Base-by-base conservation (phyloP, 2,113 vertebrate genomes). In the Corydoras sp. region DNA sequence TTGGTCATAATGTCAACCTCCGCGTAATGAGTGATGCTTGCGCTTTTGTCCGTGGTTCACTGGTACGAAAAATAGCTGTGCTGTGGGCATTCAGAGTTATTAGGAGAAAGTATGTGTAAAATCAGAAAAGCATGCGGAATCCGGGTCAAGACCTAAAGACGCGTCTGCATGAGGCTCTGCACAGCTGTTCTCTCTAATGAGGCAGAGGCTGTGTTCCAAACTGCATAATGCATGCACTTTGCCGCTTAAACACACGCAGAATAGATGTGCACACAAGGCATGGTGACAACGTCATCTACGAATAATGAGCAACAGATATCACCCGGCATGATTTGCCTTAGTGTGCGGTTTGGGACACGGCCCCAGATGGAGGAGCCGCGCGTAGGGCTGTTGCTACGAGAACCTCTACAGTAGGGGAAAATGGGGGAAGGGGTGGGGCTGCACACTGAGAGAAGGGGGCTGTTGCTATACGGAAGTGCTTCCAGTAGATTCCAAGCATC, bases 391-490 rank as follows among this genome's bases (percentile, higher is more conserved):
- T 65, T 67, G 62, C 75, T 72, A 67, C 60, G 65, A 60, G 62
- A 30, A 67, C 43, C 18, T 49, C 55, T 13, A 59, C 49, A 56
- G 73, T 59, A 70, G 53, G 43, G 78, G 77, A 32, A 65, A 65
- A 71, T 59, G 35, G 18, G 61, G 58, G 59, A 65, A 56, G 32
- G 81, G 83, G 82, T 75, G 81, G 76, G 74, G 82, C 58, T 74
- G 43, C 14, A 15, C 50, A 48, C 35, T 43, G 35, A 29, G 43
- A 64, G 18, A 64, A 51, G 61, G 63, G 62, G 66, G 59, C 82
- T 90, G 88, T 90, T 90, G 89, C 89, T 88, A 90, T 85, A 86
- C 86, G 86, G 89, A 90, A 89, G 87, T 76, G 81, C 80, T 85
- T 73, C 79, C 77, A 68, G 82, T 79, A 85, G 83, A 84, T 76